Percentiles rank a stretch among this genome's conserved stretches.
Conservation (phyloP, 2,888 invertebrate species). For the Spatulosminthurus flaviceps region DNA sequence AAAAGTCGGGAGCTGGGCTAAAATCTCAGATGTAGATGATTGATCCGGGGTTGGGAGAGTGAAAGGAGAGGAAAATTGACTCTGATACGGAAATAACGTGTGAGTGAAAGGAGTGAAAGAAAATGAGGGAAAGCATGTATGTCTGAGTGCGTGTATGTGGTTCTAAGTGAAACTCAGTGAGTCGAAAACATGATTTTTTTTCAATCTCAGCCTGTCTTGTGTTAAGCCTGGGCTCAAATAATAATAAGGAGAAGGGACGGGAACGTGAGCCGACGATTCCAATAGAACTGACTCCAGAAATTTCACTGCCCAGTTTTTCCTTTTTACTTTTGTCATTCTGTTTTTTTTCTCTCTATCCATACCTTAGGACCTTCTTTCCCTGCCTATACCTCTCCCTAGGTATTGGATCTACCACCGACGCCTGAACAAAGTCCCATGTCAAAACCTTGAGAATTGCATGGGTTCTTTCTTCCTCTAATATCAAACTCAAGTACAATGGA, state of each 20-base stretch:
- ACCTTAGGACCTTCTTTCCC: background rate
- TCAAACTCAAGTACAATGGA: slow-evolving; percentile 7
- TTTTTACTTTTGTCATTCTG: background rate
- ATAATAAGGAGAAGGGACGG: background rate
- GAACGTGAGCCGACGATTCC: slow-evolving; percentile 28
- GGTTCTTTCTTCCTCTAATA: background rate
- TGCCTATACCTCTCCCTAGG: no score
- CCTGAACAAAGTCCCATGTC: no score
- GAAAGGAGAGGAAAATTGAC: slow-evolving; percentile 20
- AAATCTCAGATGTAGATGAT: no score
- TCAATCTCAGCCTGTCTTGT: background rate
- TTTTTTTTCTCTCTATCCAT: background rate
- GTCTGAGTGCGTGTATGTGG: background rate
- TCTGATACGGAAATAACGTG: background rate
- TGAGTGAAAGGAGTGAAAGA: background rate
- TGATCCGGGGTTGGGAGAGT: background rate
- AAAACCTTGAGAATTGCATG: background rate
- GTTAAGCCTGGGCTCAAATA: background rate
- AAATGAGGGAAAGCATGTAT: background rate
- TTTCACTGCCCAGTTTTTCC: background rate
- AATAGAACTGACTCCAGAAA: slow-evolving; percentile 14
- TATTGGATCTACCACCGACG: no score
- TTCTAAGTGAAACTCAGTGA: slow-evolving; percentile 12
- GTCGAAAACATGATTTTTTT: slow-evolving; percentile 16
- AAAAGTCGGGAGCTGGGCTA: no score